phyloP scores from a whole-genome alignment of 2,888 invertebrate species.

The Meteorus colon region DNA sequence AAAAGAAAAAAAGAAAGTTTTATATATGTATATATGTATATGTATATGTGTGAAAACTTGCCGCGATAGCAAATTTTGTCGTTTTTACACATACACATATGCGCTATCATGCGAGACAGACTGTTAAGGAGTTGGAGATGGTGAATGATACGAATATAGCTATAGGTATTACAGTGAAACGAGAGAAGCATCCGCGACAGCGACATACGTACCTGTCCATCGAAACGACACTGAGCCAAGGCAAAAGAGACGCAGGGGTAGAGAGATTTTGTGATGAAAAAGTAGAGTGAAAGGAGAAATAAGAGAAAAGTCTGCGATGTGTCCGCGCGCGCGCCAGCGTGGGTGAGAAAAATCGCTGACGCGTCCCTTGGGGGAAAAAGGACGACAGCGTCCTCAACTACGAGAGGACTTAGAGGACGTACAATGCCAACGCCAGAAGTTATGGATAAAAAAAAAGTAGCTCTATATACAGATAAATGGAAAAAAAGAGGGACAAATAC shows the following conservation, averaged over 20 bases:
- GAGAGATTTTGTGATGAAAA: not conserved
- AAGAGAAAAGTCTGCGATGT: not conserved
- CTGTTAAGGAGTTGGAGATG: slow-evolving; percentile 4
- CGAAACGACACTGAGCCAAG: slow-evolving; percentile 18
- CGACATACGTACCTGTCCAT: slow-evolving; percentile 35
- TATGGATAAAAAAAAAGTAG: slow-evolving; percentile 11
- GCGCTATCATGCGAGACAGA: not conserved
- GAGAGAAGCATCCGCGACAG: not conserved
- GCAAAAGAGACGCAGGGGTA: not conserved
- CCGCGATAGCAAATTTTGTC: slow-evolving; percentile 31
- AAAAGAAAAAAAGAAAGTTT: slow-evolving; percentile 2
- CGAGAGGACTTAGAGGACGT: not conserved
- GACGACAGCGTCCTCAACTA: slow-evolving; percentile 7
- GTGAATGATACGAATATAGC: not conserved
- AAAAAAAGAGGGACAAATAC: not conserved
- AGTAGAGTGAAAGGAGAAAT: not conserved
- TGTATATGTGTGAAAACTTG: slow-evolving; percentile 30
- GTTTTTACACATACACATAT: slow-evolving; percentile 1
- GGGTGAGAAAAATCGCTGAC: slow-evolving; percentile 34
- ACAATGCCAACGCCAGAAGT: slow-evolving; percentile 8
- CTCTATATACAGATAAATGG: not conserved
- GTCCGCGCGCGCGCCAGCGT: not conserved
- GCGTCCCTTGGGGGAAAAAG: slow-evolving; percentile 7
- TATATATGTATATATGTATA: not conserved
- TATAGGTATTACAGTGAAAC: not conserved